Evolutionary conservation across 1,140 invertebrate species (phyloP).

Genomic region (Eufriesea mexicana): DNA sequence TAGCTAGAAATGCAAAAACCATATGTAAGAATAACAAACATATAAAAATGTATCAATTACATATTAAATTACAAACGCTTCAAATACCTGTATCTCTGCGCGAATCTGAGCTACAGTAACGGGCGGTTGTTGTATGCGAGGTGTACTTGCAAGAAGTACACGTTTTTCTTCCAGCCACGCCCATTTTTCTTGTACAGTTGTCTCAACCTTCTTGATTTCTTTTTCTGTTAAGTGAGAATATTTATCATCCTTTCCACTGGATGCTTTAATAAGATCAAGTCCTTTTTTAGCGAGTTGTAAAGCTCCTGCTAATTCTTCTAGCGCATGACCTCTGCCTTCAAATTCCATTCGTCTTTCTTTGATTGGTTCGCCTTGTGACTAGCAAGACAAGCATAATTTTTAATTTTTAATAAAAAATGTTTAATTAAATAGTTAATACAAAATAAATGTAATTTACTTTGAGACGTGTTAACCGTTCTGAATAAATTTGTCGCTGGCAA

Average conservation of each 20-base stretch:
- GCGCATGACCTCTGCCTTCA: conserved; percentile 87
- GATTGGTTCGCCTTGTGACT: conserved; percentile 92
- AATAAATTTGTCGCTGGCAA: conserved; percentile 92
- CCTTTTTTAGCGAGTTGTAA: conserved; percentile 90
- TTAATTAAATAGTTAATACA: neutral
- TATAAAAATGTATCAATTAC: conserved; percentile 4
- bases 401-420: neutral
- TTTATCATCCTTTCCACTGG: conserved; percentile 86
- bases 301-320: conserved; percentile 89
- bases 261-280: conserved; percentile 85
- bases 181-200: conserved; percentile 82
- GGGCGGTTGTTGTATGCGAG: conserved; percentile 86
- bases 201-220: conserved; percentile 89
- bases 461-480: conserved; percentile 85
- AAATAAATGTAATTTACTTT: conserved; percentile 82
- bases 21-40: neutral
- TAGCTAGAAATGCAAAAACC: conserved; percentile 78
- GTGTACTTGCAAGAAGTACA: conserved; percentile 84
- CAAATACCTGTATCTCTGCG: conserved; percentile 86
- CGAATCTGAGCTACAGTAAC: conserved; percentile 90
- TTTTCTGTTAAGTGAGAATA: conserved; percentile 91
- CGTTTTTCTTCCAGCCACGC: conserved; percentile 90
- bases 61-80: conserved; percentile 20
- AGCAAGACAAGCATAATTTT: conserved; percentile 74
- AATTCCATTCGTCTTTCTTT: conserved; percentile 90